These are phyloP conservation scores for Pterostichus madidus DNA, from an alignment of 2,888 invertebrate species.

Conservation along the genomic window DNA sequence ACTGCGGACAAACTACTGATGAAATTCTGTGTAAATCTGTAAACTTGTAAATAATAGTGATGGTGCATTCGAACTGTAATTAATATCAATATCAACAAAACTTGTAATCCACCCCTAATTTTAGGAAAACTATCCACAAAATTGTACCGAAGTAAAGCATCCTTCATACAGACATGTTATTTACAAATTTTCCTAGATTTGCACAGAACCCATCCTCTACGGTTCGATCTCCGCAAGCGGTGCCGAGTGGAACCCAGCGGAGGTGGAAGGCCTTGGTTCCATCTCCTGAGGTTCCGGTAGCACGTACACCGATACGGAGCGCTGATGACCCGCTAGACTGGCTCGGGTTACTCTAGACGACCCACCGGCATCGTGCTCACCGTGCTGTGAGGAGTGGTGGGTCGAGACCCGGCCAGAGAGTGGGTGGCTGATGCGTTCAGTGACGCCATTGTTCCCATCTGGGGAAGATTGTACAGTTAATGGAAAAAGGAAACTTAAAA, in stretches of 20 bases:
- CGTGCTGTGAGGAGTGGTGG: constrained; percentile 94
- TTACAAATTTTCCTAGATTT: background rate
- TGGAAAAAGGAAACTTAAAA: no score
- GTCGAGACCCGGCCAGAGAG: constrained; percentile 92
- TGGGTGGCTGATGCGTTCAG: constrained; percentile 91
- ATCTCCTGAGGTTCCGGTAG: constrained; percentile 22
- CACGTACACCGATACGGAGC: constrained; percentile 52
- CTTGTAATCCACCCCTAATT: no score
- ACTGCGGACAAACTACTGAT: no score
- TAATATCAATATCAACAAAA: no score
- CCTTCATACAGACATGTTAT: no score
- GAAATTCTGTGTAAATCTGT: no score
- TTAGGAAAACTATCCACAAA: no score
- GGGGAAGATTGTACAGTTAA: constrained; percentile 70
- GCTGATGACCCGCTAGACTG: constrained; percentile 67
- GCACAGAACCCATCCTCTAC: background rate
- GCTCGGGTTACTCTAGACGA: constrained; percentile 72
- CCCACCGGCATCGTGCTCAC: constrained; percentile 92
- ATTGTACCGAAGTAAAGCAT: no score
- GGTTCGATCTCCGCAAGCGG: constrained; percentile 64
- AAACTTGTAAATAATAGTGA: no score
- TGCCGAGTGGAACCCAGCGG: constrained; percentile 65
- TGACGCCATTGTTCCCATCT: constrained; percentile 95
- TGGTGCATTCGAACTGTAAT: no score
- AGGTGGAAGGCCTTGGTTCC: constrained; percentile 61